These are phyloP conservation scores for Actinostola sp. DNA, from an alignment of 92 coral and sea anemone genomes.

Conservation along the genomic window DNA sequence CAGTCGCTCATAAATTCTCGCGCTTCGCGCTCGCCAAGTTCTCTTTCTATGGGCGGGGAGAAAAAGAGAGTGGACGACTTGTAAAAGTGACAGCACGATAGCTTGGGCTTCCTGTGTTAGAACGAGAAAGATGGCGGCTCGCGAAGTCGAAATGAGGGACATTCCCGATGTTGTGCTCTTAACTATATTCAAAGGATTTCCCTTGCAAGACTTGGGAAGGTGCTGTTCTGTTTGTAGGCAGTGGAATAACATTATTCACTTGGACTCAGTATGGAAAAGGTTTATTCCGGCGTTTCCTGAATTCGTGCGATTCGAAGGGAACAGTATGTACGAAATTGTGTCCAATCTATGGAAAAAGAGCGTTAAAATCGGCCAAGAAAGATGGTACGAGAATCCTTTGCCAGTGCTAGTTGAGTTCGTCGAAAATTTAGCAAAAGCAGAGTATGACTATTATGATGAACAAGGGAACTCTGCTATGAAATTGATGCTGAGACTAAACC, in stretches of 20 bases:
- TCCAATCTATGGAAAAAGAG: slow-evolving; percentile 17
- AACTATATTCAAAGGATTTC: slow-evolving; percentile 13
- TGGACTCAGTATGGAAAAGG: slow-evolving; percentile 30
- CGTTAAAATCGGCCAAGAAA: slow-evolving; percentile 36
- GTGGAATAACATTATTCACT: slow-evolving; percentile 22
- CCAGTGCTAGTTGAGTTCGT: slow-evolving; percentile 34
- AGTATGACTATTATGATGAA: not conserved
- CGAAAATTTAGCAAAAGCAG: slow-evolving; percentile 18
- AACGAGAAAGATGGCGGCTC: too few relatives aligned
- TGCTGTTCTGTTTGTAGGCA: slow-evolving; percentile 26
- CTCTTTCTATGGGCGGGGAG: too few relatives aligned
- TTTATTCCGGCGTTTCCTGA: slow-evolving; percentile 8
- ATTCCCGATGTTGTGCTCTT: slow-evolving; percentile 44
- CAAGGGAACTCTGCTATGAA: not conserved
- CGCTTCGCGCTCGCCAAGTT: too few relatives aligned
- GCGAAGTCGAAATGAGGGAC: too few relatives aligned
- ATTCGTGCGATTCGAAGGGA: not conserved
- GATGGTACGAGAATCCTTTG: slow-evolving; percentile 39
- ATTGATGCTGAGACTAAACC: slow-evolving; percentile 21
- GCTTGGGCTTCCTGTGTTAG: too few relatives aligned
- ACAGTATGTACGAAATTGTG: not conserved
- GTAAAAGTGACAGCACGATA: too few relatives aligned
- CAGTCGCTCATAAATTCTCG: too few relatives aligned
- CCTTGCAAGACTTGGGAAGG: slow-evolving; percentile 31
- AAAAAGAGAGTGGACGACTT: too few relatives aligned